phyloP scores from a whole-genome alignment of 2,888 invertebrate species.

The Caenorhabditis zanzibari region DNA sequence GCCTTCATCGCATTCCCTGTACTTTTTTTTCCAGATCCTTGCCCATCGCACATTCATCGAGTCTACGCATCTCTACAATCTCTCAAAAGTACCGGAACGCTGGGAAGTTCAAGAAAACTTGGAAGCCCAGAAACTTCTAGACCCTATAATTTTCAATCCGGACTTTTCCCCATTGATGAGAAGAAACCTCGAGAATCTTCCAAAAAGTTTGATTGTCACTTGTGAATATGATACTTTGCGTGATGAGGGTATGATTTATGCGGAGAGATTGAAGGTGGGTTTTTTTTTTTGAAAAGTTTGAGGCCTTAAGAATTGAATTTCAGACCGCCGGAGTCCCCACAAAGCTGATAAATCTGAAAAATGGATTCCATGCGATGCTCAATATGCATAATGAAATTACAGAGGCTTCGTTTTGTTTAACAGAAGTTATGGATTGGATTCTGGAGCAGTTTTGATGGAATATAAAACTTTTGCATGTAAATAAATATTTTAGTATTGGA shows the following conservation, averaged over 20 bases:
- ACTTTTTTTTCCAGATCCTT: constrained; percentile 11
- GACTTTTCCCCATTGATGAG: constrained; percentile 84
- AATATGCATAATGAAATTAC: constrained; percentile 74
- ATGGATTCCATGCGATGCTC: constrained; percentile 79
- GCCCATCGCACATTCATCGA: constrained; percentile 26
- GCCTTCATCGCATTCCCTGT: not conserved
- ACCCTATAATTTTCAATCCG: constrained; percentile 76
- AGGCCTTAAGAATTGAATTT: not conserved
- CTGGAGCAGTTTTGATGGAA: not conserved
- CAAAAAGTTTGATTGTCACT: constrained; percentile 83
- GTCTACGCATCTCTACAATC: constrained; percentile 45
- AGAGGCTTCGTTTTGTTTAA: constrained; percentile 62
- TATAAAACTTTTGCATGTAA: not conserved
- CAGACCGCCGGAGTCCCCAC: constrained; percentile 78
- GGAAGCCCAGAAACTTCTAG: constrained; percentile 66
- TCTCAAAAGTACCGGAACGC: constrained; percentile 38
- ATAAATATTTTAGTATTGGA: no score
- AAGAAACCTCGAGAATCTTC: constrained; percentile 76
- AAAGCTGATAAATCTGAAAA: constrained; percentile 72
- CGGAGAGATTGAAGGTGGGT: constrained; percentile 80
- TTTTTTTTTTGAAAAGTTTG: no score
- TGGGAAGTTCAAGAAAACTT: constrained; percentile 20
- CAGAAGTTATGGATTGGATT: constrained; percentile 65
- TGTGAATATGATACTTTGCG: constrained; percentile 84
- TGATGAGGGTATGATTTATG: constrained; percentile 84